A percentile compares a stretch with the other conserved stretches of the same genome.
phyloP scores from a whole-genome alignment of 1,140 invertebrate species.

The Drosophila auraria region DNA sequence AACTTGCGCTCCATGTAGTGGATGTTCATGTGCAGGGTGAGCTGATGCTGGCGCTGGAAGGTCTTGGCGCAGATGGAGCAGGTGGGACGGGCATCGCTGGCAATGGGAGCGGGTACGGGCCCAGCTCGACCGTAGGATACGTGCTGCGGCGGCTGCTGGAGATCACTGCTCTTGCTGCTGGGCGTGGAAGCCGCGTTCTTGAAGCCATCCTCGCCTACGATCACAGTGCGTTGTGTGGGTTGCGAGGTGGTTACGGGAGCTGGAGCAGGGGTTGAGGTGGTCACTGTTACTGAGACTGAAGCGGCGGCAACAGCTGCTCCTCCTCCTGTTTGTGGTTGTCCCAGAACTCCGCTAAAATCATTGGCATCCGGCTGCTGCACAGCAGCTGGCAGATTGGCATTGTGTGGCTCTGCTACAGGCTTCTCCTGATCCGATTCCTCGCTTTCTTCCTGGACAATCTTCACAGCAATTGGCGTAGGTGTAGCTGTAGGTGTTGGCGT shows the following conservation, averaged over 20 bases:
- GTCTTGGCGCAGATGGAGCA: constrained; percentile 96
- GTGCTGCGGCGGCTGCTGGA: constrained; percentile 16
- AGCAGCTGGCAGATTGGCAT: constrained; percentile 78
- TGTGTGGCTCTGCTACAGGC: constrained; percentile 43
- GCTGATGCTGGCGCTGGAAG: constrained; percentile 95
- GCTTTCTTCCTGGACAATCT: constrained; percentile 22
- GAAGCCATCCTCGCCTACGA: constrained; percentile 82
- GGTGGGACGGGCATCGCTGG: constrained; percentile 90
- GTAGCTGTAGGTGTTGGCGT: not conserved
- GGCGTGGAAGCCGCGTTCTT: constrained; percentile 49
- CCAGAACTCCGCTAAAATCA: constrained; percentile 74
- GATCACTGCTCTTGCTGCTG: constrained; percentile 64
- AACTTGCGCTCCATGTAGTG: constrained; percentile 98
- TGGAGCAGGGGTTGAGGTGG: constrained; percentile 14
- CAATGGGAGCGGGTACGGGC: constrained; percentile 74
- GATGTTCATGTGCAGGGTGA: constrained; percentile 97
- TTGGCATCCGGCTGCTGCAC: constrained; percentile 77
- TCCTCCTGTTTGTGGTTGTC: constrained; percentile 10
- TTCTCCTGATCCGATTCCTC: constrained; percentile 60
- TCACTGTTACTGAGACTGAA: not conserved
- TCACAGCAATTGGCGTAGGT: not conserved
- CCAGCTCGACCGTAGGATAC: constrained; percentile 41
- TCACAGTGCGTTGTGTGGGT: constrained; percentile 62
- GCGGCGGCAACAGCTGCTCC: not conserved
- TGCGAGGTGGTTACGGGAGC: not conserved